Evolutionary conservation across 1,140 invertebrate species (phyloP).

Genomic region (Drosophila virilis): DNA sequence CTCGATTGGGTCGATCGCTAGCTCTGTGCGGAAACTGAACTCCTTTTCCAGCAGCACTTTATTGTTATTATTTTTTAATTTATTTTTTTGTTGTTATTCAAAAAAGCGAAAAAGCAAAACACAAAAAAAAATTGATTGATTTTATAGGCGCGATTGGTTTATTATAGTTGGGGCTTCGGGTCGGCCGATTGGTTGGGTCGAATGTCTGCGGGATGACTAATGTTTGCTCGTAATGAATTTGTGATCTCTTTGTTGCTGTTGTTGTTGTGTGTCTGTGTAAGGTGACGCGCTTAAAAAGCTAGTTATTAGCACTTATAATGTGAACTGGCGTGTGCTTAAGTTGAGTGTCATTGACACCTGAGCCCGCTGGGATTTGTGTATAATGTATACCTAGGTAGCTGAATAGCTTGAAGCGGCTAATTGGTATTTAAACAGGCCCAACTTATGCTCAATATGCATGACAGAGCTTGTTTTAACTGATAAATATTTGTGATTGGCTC

Average conservation of each 20-base stretch:
- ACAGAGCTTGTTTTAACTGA: not conserved
- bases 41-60: constrained; percentile 67
- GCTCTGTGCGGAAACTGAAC: constrained; percentile 72
- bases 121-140: constrained; percentile 65
- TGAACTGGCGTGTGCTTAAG: constrained; percentile 35
- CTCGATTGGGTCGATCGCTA: constrained; percentile 22
- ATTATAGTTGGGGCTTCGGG: constrained; percentile 54
- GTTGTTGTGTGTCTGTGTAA: constrained; percentile 28
- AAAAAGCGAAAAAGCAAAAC: constrained; percentile 28
- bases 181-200: constrained; percentile 26
- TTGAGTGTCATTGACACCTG: constrained; percentile 64
- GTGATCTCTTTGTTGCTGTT: constrained; percentile 66
- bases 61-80: constrained; percentile 54
- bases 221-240: constrained; percentile 51
- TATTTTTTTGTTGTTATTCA: constrained; percentile 36
- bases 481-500: constrained; percentile 5
- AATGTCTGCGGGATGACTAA: constrained; percentile 65
- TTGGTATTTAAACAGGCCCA: constrained; percentile 20
- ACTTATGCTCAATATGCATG: constrained; percentile 10
- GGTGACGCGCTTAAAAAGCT: constrained; percentile 45
- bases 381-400: not conserved
- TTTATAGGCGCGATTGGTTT: constrained; percentile 80
- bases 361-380: constrained; percentile 1
- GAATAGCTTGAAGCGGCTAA: constrained; percentile 17
- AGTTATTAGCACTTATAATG: constrained; percentile 69